Evolutionary conservation across 1,140 invertebrate species (phyloP).

Genomic region (Lepidurus couesii): DNA sequence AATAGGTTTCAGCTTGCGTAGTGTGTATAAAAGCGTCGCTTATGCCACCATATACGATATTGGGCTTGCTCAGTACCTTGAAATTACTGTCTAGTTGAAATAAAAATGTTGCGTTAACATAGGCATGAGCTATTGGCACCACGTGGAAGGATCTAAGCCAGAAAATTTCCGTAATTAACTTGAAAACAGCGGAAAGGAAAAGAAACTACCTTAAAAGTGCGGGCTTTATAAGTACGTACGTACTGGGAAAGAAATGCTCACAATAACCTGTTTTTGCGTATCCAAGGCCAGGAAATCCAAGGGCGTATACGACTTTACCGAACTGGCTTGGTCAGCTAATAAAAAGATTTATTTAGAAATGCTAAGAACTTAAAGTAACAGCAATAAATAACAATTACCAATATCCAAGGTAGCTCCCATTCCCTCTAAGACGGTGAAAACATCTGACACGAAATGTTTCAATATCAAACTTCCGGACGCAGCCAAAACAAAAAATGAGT

Average conservation of each 20-base stretch:
- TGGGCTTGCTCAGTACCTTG: background rate
- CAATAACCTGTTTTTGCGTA: slow-evolving; percentile 58
- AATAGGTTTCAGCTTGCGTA: slow-evolving; percentile 35
- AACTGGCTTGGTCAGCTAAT: slow-evolving; percentile 23
- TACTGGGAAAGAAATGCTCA: slow-evolving; percentile 53
- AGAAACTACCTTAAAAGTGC: slow-evolving; percentile 41
- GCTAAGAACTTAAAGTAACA: too few relatives aligned
- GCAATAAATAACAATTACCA: slow-evolving; percentile 44
- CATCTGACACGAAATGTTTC: slow-evolving; percentile 73
- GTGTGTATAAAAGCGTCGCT: slow-evolving; percentile 34
- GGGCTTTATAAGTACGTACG: slow-evolving; percentile 35
- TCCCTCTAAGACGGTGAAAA: slow-evolving; percentile 65
- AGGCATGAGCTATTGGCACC: slow-evolving; percentile 75
- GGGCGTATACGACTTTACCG: slow-evolving; percentile 40
- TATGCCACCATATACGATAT: background rate
- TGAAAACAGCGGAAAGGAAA: background rate
- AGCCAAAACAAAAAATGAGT: slow-evolving; percentile 47
- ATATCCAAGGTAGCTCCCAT: slow-evolving; percentile 58
- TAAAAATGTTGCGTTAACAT: slow-evolving; percentile 71
- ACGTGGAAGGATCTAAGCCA: slow-evolving; percentile 60
- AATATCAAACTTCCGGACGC: slow-evolving; percentile 72
- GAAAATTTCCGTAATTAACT: background rate
- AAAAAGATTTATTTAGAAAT: slow-evolving; percentile 21
- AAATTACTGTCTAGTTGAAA: slow-evolving; percentile 51
- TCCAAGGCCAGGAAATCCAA: slow-evolving; percentile 54